Evolutionary conservation across 1,140 invertebrate species (phyloP), one percentile per base, ranked within the genome.

Genomic region (Pseudomyrmex concolor): DNA sequence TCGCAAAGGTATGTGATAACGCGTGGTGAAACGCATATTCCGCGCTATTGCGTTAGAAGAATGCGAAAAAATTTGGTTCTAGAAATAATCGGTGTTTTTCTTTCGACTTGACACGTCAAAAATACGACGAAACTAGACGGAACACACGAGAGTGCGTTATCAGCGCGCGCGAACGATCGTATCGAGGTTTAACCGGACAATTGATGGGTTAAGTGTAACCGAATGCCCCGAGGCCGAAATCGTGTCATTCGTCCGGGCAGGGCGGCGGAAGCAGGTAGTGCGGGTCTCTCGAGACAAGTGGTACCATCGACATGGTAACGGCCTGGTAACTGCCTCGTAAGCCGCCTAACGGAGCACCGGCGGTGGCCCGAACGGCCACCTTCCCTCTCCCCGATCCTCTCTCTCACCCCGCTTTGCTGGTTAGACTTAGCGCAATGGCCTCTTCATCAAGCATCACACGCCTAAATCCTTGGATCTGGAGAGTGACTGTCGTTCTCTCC

Each of bases 391-490:
- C 76, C 60, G 34, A 34, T 5, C 34, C 5, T 34, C 34, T 34
- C 34, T 34, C 34, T 34, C 34, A 25, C 25, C 5, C 5, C 34
- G 34, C 34, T 34, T 34, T 34, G 77, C 68, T 78, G 87, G 77
- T 86, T 82, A 78, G 83, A 84, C 73, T 57, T 67, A 62, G 78
- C 13, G 86, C 81, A 85, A 90, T 86, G 83, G 83, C 89, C 92
- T 89, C 92, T 94, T 92, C 93, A 93, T 93, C 90, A 90, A 86
- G 90, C 88, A 92, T 93, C 92, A 90, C 89, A 90, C 88, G 90
- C 86, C 84, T 82, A 88, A 90, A 91, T 89, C 88, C 90, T 90
- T 66, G 66, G 76, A 80, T 85, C 62, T 78, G 71, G 73, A 70
- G 73, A 67, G 67, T 57, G 74, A 77, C 54, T 48, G 63, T 81